Percentiles rank a stretch among this genome's conserved stretches.
These are phyloP conservation scores for Hypanus sabinus DNA, from an alignment of 2,113 vertebrate species.

Conservation along the genomic window DNA sequence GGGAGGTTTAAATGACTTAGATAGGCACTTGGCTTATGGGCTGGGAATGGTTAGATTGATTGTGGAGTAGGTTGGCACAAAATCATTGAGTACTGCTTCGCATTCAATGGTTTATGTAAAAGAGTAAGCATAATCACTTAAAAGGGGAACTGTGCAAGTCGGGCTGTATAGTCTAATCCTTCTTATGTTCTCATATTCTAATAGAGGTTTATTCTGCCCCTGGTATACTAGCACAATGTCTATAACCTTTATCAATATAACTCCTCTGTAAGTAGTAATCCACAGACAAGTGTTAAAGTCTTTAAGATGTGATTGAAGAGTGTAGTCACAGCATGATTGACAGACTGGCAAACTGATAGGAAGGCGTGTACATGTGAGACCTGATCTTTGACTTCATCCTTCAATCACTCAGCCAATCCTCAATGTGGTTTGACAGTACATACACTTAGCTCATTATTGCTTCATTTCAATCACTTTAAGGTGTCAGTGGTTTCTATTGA, in stretches of 20 bases:
- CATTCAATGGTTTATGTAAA: too few relatives aligned
- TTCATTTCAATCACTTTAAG: slow-evolving; percentile 19
- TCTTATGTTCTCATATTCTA: too few relatives aligned
- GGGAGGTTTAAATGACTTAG: too few relatives aligned
- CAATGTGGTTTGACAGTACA: not conserved
- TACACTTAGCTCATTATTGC: not conserved
- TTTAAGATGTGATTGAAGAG: not conserved
- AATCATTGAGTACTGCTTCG: too few relatives aligned
- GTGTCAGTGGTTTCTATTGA: not conserved
- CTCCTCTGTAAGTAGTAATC: not conserved
- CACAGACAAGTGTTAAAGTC: not conserved
- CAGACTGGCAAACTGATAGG: not conserved
- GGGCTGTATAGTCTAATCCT: too few relatives aligned
- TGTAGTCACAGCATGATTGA: not conserved
- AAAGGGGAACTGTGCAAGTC: too few relatives aligned
- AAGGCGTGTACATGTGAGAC: not conserved
- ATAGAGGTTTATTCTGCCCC: too few relatives aligned
- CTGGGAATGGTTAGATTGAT: too few relatives aligned
- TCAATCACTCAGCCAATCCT: not conserved
- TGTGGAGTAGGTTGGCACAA: too few relatives aligned
- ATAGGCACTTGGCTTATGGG: too few relatives aligned
- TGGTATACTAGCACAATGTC: too few relatives aligned
- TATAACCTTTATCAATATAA: not conserved
- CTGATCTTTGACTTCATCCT: not conserved
- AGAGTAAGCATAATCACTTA: too few relatives aligned